Evolutionary conservation across 2,888 invertebrate genomes (phyloP).

Genomic region (Antheraea yamamai): DNA sequence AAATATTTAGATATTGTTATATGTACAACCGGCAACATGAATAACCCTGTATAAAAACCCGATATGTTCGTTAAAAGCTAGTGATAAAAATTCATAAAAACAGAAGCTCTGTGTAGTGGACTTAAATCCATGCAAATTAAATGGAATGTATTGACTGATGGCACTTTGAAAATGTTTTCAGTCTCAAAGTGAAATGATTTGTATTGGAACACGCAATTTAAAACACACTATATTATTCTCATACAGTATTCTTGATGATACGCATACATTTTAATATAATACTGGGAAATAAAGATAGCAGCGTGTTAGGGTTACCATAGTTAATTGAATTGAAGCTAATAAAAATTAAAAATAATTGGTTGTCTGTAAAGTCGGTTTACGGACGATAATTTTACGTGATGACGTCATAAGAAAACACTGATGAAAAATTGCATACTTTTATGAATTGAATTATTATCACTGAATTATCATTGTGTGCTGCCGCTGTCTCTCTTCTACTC

Average conservation of each 20-base stretch:
- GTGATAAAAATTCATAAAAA: constrained; percentile 63
- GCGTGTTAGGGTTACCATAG: background rate
- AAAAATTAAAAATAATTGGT: too few relatives aligned
- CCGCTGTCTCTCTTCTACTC: too few relatives aligned
- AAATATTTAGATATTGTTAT: background rate
- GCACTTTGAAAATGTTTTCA: constrained; percentile 66
- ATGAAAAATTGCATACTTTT: too few relatives aligned
- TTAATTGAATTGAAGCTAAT: background rate
- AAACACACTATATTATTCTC: background rate
- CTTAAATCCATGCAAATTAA: constrained; percentile 70
- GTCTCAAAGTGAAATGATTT: constrained; percentile 47
- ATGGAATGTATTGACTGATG: constrained; percentile 63
- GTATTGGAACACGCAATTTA: constrained; percentile 10
- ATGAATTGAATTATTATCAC: too few relatives aligned
- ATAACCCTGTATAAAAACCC: constrained; percentile 15
- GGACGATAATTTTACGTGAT: too few relatives aligned
- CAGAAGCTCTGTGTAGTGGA: constrained; percentile 57
- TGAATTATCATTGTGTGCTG: too few relatives aligned
- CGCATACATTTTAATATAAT: background rate
- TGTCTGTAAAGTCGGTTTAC: too few relatives aligned
- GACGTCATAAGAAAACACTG: too few relatives aligned
- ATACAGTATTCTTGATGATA: background rate
- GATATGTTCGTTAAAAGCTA: constrained; percentile 58
- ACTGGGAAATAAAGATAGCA: background rate
- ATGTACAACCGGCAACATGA: background rate